Percentiles rank a stretch among this genome's conserved stretches.
Evolutionary conservation across 1,140 invertebrate genomes (phyloP).

Genomic region (Oreohelix idahoensis): DNA sequence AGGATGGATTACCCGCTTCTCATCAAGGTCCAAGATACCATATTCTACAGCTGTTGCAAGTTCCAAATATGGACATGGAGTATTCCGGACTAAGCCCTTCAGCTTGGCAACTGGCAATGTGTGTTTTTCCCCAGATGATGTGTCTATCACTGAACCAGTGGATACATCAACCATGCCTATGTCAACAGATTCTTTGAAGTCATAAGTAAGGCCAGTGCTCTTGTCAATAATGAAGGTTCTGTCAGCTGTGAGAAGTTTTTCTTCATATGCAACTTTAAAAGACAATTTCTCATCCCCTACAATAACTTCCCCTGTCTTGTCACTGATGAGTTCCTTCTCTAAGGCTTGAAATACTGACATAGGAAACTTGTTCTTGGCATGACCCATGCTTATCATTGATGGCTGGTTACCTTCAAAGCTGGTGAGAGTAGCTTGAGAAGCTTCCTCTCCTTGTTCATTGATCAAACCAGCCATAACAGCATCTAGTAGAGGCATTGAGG

Average conservation of each 20-base stretch:
- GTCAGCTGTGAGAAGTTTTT: slow-evolving; percentile 50
- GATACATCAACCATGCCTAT: slow-evolving; percentile 84
- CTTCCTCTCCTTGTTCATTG: slow-evolving; percentile 77
- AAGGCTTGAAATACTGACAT: slow-evolving; percentile 54
- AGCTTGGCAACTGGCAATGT: slow-evolving; percentile 85
- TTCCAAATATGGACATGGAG: slow-evolving; percentile 49
- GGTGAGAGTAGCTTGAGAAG: slow-evolving; percentile 16
- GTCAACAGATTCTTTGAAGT: slow-evolving; percentile 83
- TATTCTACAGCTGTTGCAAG: slow-evolving; percentile 61
- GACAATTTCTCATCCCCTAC: slow-evolving; percentile 54
- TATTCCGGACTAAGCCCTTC: slow-evolving; percentile 76
- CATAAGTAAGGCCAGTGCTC: slow-evolving; percentile 43
- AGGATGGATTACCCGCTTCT: slow-evolving; percentile 47
- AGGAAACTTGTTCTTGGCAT: slow-evolving; percentile 19
- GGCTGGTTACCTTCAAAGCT: neutral
- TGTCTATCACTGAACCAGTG: slow-evolving; percentile 84
- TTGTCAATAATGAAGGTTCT: slow-evolving; percentile 46
- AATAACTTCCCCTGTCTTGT: slow-evolving; percentile 62
- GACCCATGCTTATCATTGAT: neutral
- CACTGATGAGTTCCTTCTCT: slow-evolving; percentile 54
- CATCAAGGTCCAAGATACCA: slow-evolving; percentile 82
- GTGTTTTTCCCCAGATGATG: slow-evolving; percentile 80
- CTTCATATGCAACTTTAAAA: slow-evolving; percentile 75
- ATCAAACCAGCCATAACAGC: slow-evolving; percentile 84
- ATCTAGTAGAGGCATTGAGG: slow-evolving; percentile 78